Base-by-base conservation (phyloP, 1,140 invertebrate genomes). In the Ips nitidus region DNA sequence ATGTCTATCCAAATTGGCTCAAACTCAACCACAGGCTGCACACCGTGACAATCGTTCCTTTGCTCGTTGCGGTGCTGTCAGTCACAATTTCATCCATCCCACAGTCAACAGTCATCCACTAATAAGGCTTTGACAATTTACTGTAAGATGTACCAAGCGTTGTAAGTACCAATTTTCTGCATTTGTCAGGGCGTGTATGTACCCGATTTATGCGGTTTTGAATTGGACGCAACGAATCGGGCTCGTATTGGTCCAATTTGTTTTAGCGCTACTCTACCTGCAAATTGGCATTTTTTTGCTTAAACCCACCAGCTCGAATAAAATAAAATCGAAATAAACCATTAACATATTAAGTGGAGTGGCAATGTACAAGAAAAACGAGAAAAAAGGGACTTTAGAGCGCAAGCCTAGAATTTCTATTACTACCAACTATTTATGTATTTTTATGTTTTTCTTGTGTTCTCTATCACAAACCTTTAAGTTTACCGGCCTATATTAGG, bases 1-100 rank as follows among this genome's bases (percentile, higher is more conserved):
- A 56, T 4, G 62, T 74, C 42, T 71, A 71, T 43, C 73, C 70
- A 43, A 6, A 50, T 22, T 74, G 73, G 73, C 43, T 74, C 8
- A 22, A n/a, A 22, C 22, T 22, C 22, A 74, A 74, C 41, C 73
- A 74, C 47, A 65, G 59, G 1, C 39, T 74, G 3, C 73, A 74
- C 52, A 71, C 73, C 3, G 62, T 71, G 36, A 74, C 70, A 45
- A 4, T 63, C 7, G 37, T 74, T 8, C 73, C 73, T 7, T 40
- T 74, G 50, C 50, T 70, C 4, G 42, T 74, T 8, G 73, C 71
- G 3, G 43, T 58, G 45, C 67, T 61, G 43, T 53, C 66, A 62
- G 47, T 38, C 53, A n/a, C 41, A 61, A 42, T 56, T 66, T 41
- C n/a, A 66, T 6, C 22, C 22, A 22, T 22, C 22, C 22, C 22